Percentiles rank a stretch among this genome's conserved stretches.
phyloP scores from a whole-genome alignment of 1,140 invertebrate species.

The Olivierus martensii region DNA sequence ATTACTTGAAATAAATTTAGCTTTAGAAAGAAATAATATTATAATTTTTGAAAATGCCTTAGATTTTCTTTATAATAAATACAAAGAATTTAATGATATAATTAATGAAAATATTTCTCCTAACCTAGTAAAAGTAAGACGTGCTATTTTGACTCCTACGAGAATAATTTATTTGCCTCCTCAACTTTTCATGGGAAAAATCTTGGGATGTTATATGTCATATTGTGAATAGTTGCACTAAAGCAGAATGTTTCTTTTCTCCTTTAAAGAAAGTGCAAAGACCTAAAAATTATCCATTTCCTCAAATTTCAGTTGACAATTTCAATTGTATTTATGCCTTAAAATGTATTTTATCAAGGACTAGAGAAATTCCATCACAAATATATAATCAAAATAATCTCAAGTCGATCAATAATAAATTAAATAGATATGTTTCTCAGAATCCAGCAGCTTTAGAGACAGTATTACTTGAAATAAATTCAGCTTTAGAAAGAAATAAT shows the following conservation, averaged over 20 bases:
- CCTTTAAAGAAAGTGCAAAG: no score
- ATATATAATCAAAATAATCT: neutral
- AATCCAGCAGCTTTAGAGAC: neutral
- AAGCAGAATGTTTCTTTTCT: no score
- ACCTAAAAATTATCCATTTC: neutral
- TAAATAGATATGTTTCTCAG: neutral
- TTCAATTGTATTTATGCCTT: neutral
- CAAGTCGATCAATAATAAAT: neutral
- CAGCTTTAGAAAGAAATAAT: neutral
- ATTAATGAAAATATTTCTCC: neutral
- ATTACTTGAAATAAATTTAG: neutral
- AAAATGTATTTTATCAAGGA: neutral
- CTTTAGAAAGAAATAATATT: neutral
- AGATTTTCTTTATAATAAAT: neutral
- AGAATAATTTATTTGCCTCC: neutral
- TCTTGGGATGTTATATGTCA: no score
- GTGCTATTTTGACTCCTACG: neutral
- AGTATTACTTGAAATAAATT: neutral
- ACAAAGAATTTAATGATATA: neutral
- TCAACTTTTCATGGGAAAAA: neutral
- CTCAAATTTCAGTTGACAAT: neutral
- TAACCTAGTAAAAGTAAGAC: slow-evolving; percentile 6
- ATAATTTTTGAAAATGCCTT: neutral
- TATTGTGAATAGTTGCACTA: no score
- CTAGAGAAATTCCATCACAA: neutral